A percentile compares a stretch with the other conserved stretches of the same genome.
Conservation (phyloP, 2,113 vertebrate genomes). For the Indicator maculatus region DNA sequence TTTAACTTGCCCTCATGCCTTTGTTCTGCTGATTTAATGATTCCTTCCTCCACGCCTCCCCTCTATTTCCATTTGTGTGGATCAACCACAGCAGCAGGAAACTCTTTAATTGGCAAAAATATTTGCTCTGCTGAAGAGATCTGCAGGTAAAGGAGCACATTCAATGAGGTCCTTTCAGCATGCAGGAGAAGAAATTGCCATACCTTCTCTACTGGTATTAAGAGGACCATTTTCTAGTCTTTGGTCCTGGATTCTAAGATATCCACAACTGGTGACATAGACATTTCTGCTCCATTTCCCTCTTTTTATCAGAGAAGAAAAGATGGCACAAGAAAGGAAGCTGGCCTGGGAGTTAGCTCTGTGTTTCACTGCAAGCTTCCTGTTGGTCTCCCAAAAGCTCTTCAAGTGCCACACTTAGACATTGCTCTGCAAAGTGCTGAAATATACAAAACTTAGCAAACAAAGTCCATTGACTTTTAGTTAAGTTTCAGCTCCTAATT, state of each 20-base stretch:
- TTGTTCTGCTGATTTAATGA: conserved; percentile 79
- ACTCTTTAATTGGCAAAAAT: conserved; percentile 76
- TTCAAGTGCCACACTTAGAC: neutral
- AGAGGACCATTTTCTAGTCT: conserved; percentile 58
- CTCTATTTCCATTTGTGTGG: conserved; percentile 44
- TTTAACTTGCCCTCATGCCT: conserved; percentile 60
- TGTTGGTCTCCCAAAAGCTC: neutral
- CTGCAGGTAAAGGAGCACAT: conserved; percentile 58
- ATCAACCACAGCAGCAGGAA: conserved; percentile 69
- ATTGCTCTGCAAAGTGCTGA: neutral
- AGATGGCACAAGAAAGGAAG: neutral
- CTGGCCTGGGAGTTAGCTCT: neutral
- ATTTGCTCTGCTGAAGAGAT: conserved; percentile 55
- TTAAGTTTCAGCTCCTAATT: neutral
- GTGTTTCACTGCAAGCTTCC: neutral
- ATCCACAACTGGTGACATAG: conserved; percentile 25
- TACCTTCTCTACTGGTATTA: conserved; percentile 61
- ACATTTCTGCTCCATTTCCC: neutral
- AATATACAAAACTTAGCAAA: neutral
- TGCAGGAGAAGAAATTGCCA: conserved; percentile 36
- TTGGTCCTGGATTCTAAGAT: conserved; percentile 53
- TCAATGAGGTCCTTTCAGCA: conserved; percentile 67
- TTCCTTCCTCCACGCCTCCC: conserved; percentile 51
- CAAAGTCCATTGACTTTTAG: neutral
- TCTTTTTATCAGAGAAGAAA: neutral